Evolutionary conservation across 1,140 invertebrate genomes (phyloP), one percentile per base, ranked within the genome.

Genomic region (Lepidostoma basale): DNA sequence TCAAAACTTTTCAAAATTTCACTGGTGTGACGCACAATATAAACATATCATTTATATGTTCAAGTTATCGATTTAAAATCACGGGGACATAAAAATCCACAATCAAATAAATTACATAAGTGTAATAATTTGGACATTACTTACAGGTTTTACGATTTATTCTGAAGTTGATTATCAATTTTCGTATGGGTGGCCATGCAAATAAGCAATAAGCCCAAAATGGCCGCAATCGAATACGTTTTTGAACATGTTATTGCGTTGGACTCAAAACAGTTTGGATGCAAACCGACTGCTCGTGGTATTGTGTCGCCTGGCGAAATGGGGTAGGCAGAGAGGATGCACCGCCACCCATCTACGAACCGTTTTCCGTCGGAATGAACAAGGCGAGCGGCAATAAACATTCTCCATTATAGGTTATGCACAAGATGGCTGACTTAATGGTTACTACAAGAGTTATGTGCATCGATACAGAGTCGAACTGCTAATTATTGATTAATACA

Each of bases 341-440:
- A n/a, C 18, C 12, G 20, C 44, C 45, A 49, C 45, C 45, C 25
- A 54, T 18, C 49, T 30, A 3, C 14, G 26, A 26, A 4, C 4
- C n/a, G 12, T 26, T 16, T 28, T 26, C 26, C 49, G 49, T 30
- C 49, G 16, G 25, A 54, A 54, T n/a, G 26, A 16, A 26, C n/a
- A 54, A 3, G 10, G 49, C 20, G 30, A 54, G 49, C 30, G 26
- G 30, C 49, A 16, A 54, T 54, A 54, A 54, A 54, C 49, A 30
- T 54, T 54, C 49, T n/a, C 49, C 26, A n/a, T 54, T 54, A 54
- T 54, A 54, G 49, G 49, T 54, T 54, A 30, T 23, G 25, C 14
- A 28, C 49, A 54, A 54, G 49, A 54, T 54, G 49, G 49, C 49
- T 26, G 49, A 14, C 49, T 54, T 36, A 54, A 54, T 54, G 49